These are phyloP conservation scores for Tetragonula clypearis DNA, from an alignment of 1,140 invertebrate species.

Conservation along the genomic window DNA sequence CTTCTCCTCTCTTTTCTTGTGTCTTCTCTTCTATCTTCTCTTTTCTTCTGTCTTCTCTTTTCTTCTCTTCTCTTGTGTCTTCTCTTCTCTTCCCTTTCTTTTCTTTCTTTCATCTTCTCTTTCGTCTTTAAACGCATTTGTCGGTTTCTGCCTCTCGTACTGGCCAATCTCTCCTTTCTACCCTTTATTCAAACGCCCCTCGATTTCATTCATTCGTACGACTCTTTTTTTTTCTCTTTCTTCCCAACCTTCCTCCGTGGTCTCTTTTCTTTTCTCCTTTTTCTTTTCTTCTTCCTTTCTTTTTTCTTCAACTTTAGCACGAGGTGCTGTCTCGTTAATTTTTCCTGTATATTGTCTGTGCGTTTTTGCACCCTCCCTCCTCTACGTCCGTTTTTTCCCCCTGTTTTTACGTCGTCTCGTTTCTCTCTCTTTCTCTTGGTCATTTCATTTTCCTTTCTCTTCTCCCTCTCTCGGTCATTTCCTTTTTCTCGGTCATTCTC, in stretches of 20 bases:
- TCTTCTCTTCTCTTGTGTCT: background rate
- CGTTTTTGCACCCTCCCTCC: no score
- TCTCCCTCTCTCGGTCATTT: background rate
- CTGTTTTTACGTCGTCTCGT: no score
- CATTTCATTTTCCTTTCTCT: background rate
- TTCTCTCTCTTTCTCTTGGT: background rate
- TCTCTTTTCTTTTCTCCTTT: no score
- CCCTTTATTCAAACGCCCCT: constrained; percentile 10
- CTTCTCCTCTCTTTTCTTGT: no score
- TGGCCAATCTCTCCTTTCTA: constrained; percentile 24
- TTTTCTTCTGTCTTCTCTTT: no score
- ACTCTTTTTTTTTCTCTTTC: background rate
- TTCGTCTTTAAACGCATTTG: constrained; percentile 12
- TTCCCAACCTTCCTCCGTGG: no score
- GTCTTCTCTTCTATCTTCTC: background rate
- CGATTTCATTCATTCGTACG: constrained; percentile 25
- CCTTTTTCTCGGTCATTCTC: background rate
- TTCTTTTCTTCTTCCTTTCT: no score
- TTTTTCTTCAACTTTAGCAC: background rate
- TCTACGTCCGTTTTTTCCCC: no score
- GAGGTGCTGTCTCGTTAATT: background rate
- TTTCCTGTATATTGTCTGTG: background rate
- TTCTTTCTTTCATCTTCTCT: no score
- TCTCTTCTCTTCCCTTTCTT: no score
- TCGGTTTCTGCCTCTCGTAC: background rate